phyloP scores from a whole-genome alignment of 1,140 invertebrate genomes.

The Magallana gigas region DNA sequence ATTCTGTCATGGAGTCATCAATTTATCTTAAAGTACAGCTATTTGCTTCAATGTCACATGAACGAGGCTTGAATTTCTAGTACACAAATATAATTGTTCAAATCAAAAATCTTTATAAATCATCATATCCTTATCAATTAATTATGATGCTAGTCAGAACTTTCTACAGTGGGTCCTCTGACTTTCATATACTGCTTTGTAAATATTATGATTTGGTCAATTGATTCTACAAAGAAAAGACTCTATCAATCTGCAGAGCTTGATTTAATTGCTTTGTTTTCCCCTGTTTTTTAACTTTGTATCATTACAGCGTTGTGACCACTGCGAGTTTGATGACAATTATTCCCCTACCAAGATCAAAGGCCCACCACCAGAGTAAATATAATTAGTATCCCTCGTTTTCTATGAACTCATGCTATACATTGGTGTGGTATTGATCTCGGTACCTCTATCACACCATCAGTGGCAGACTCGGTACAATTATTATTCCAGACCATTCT shows the following conservation, averaged over 20 bases:
- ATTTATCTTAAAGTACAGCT: too few relatives aligned
- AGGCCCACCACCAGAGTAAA: slow-evolving; percentile 26
- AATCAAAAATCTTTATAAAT: too few relatives aligned
- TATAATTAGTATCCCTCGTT: slow-evolving; percentile 32
- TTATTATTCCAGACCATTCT: background rate
- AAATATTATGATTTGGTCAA: background rate
- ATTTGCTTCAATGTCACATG: too few relatives aligned
- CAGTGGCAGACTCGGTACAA: background rate
- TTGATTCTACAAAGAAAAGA: background rate
- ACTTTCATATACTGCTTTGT: too few relatives aligned
- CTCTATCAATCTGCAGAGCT: background rate
- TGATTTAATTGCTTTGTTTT: slow-evolving; percentile 14
- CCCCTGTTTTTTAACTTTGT: background rate
- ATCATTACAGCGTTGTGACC: background rate
- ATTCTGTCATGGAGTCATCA: too few relatives aligned
- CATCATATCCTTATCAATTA: too few relatives aligned
- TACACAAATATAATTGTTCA: too few relatives aligned
- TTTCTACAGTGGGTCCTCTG: too few relatives aligned
- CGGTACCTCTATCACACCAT: background rate
- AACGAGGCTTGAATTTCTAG: too few relatives aligned
- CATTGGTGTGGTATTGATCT: slow-evolving; percentile 19
- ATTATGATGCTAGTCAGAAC: too few relatives aligned
- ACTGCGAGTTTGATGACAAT: background rate
- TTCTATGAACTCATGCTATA: background rate
- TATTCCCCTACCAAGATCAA: slow-evolving; percentile 11